These are phyloP conservation scores for Protophormia terraenovae DNA, from an alignment of 2,888 invertebrate genomes.

Conservation along the genomic window DNA sequence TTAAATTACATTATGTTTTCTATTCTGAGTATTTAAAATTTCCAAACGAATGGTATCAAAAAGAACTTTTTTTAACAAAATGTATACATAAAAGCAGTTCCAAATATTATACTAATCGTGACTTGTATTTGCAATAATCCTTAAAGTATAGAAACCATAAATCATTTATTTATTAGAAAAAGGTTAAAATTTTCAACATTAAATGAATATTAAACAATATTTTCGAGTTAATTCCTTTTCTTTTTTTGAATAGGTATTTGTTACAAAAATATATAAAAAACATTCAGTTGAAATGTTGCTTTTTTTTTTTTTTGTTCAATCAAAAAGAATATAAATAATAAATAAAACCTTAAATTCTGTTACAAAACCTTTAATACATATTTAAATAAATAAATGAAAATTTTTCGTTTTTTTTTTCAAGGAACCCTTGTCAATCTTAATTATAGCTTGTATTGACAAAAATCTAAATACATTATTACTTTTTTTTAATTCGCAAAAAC, in stretches of 20 bases:
- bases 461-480: constrained; percentile 28
- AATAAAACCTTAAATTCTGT: not conserved
- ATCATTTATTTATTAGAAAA: no score
- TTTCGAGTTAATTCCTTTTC: not conserved
- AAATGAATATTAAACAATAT: constrained; percentile 10
- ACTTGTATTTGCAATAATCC: no score
- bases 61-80: no score
- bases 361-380: not conserved
- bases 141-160: no score
- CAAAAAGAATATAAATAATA: not conserved
- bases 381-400: not conserved
- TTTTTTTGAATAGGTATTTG: not conserved
- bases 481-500: not conserved
- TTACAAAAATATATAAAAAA: not conserved
- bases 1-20: no score
- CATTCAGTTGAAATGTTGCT: not conserved
- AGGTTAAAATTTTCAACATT: no score
- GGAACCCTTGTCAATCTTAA: constrained; percentile 65
- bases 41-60: no score
- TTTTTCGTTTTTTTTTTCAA: not conserved
- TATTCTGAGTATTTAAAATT: no score
- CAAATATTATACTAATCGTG: no score
- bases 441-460: constrained; percentile 54
- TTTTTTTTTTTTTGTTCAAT: not conserved
- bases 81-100: no score